Percentiles rank a stretch among this genome's conserved stretches.
These are phyloP conservation scores for Paracentrotus lividus DNA, from an alignment of 53 echinoderm and acorn worm species.

Conservation along the genomic window DNA sequence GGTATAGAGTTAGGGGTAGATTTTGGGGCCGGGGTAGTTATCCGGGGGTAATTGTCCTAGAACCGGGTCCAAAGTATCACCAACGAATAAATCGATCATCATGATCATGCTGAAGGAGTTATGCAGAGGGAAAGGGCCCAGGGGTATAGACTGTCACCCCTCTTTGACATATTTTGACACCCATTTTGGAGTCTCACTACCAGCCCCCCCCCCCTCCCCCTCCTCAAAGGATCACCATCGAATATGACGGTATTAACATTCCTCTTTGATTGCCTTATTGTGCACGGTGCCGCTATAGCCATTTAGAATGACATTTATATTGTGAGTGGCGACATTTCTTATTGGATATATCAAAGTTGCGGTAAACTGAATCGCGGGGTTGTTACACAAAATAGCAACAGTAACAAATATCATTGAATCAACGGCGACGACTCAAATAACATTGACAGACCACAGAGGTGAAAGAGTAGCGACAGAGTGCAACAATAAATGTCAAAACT, in stretches of 20 bases:
- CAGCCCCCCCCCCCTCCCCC: no score
- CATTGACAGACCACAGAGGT: constrained; percentile 12
- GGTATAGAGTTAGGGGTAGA: no score
- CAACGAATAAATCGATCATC: no score
- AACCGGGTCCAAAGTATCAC: no score
- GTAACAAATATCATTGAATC: constrained; percentile 55
- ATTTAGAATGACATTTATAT: constrained; percentile 48
- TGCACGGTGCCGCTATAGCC: constrained; percentile 27
- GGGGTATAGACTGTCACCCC: neutral
- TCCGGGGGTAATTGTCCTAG: no score
- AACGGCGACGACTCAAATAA: constrained; percentile 26
- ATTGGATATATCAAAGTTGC: constrained; percentile 51
- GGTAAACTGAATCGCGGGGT: constrained; percentile 6
- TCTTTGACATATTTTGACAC: neutral
- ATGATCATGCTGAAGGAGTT: no score
- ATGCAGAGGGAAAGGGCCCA: no score
- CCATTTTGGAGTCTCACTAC: neutral
- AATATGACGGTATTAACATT: constrained; percentile 50
- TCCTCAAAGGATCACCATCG: neutral
- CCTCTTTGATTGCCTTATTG: constrained; percentile 50
- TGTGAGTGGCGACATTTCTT: constrained; percentile 59
- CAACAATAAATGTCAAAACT: constrained; percentile 1
- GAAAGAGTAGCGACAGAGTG: constrained; percentile 12
- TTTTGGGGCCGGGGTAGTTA: no score
- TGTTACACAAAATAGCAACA: neutral